A percentile compares a stretch with the other conserved stretches of the same genome.
Conservation (phyloP, 1,140 invertebrate species). For the Hyles euphorbiae region DNA sequence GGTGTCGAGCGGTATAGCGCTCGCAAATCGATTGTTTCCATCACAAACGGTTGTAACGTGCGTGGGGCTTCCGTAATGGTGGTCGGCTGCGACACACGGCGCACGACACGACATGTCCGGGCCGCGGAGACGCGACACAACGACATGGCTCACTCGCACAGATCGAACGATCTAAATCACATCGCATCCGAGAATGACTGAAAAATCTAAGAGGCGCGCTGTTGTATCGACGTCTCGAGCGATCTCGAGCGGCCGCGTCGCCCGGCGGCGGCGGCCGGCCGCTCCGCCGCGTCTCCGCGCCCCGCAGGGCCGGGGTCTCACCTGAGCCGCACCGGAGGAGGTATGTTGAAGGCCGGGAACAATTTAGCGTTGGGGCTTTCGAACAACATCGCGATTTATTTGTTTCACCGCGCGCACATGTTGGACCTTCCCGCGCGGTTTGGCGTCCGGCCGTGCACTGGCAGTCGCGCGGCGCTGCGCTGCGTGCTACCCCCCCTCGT, state of each 20-base stretch:
- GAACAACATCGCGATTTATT: slow-evolving; percentile 66
- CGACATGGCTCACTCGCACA: too few relatives aligned
- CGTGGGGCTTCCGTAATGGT: too few relatives aligned
- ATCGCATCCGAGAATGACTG: too few relatives aligned
- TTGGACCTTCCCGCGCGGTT: slow-evolving; percentile 46
- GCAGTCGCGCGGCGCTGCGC: slow-evolving; percentile 31
- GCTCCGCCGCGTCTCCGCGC: slow-evolving; percentile 23
- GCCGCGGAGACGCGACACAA: too few relatives aligned
- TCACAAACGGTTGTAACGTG: too few relatives aligned
- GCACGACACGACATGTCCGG: too few relatives aligned
- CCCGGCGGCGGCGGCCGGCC: slow-evolving; percentile 25
- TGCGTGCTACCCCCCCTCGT: slow-evolving; percentile 36
- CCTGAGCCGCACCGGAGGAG: slow-evolving; percentile 69
- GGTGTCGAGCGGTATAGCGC: too few relatives aligned
- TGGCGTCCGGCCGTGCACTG: slow-evolving; percentile 61
- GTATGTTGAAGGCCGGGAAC: slow-evolving; percentile 72
- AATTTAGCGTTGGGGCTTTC: slow-evolving; percentile 71
- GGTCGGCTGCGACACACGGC: too few relatives aligned
- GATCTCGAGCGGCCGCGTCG: slow-evolving; percentile 21
- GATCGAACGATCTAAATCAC: too few relatives aligned
- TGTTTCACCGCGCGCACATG: slow-evolving; percentile 61
- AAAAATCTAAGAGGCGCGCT: slow-evolving; percentile 1
- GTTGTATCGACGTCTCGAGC: slow-evolving; percentile 43
- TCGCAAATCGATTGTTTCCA: too few relatives aligned
- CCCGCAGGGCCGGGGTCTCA: slow-evolving; percentile 35